Conservation (phyloP, 1,140 invertebrate species). For the Lepeophtheirus salmonis region DNA sequence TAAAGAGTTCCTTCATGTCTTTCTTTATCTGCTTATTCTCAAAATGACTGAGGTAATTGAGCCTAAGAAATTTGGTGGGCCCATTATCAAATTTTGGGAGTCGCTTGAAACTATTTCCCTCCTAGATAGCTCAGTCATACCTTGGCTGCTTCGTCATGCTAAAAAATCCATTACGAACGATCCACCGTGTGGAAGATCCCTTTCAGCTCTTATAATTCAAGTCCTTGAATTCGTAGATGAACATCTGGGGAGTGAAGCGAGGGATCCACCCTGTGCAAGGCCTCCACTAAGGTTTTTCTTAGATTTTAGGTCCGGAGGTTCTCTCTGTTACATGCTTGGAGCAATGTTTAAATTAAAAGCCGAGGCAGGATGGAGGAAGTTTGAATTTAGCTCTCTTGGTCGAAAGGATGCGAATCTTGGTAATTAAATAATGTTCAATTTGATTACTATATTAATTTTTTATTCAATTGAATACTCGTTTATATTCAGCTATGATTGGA, state of each 20-base stretch:
- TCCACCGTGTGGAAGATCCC: conserved; percentile 73
- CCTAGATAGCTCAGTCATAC: conserved; percentile 65
- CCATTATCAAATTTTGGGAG: conserved; percentile 16
- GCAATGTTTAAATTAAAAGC: conserved; percentile 85
- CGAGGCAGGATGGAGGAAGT: conserved; percentile 82
- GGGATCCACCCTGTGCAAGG: conserved; percentile 20
- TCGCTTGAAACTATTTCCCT: conserved; percentile 58
- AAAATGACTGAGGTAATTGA: no score
- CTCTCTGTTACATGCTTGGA: conserved; percentile 74
- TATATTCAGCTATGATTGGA: conserved; percentile 86
- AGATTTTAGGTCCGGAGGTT: conserved; percentile 80
- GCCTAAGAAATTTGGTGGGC: conserved; percentile 10
- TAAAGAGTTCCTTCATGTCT: no score
- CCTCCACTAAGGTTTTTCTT: conserved; percentile 74
- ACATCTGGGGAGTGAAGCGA: conserved; percentile 36
- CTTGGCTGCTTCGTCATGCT: conserved; percentile 86
- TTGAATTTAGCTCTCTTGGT: conserved; percentile 74
- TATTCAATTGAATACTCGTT: no score
- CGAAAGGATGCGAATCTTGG: conserved; percentile 79
- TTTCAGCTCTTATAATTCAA: conserved; percentile 66
- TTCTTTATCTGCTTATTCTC: no score
- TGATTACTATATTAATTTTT: no score
- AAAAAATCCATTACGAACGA: conserved; percentile 86
- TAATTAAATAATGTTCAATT: no score
- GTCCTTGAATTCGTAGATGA: conserved; percentile 91